These are phyloP conservation scores for Rhabdophis nuchalis DNA, from an alignment of 2,797 vertebrate species.

Conservation along the genomic window DNA sequence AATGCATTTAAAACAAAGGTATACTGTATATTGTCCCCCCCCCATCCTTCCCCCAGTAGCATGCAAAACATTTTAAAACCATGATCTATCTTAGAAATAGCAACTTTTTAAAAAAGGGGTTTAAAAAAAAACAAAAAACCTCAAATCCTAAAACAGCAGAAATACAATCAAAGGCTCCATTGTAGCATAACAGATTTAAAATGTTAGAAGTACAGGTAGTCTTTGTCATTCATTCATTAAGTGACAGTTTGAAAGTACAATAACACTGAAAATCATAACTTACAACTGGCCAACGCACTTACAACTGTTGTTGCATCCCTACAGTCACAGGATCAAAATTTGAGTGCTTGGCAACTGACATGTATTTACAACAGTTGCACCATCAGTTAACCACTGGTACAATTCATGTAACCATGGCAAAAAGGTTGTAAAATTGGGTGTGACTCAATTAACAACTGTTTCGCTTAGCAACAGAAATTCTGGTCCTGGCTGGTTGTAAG, in stretches of 20 bases:
- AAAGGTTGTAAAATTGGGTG: background rate
- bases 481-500: background rate
- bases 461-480: background rate
- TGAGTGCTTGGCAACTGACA: background rate
- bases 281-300: background rate
- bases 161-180: background rate
- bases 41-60: background rate
- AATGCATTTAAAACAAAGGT: background rate
- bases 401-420: background rate
- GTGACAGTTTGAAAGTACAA: background rate
- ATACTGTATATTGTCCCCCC: background rate
- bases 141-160: background rate
- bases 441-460: background rate
- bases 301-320: background rate
- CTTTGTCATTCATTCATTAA: background rate
- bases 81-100: background rate
- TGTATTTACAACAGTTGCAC: background rate
- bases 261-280: background rate
- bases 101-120: background rate
- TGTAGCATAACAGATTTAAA: background rate
- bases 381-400: background rate
- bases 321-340: background rate
- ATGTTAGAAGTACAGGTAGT: background rate
- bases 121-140: background rate
- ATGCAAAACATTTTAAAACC: background rate